Evolutionary conservation across 2,888 invertebrate genomes (phyloP), one percentile per base, ranked within the genome.

Genomic region (Drosophila yooni): DNA sequence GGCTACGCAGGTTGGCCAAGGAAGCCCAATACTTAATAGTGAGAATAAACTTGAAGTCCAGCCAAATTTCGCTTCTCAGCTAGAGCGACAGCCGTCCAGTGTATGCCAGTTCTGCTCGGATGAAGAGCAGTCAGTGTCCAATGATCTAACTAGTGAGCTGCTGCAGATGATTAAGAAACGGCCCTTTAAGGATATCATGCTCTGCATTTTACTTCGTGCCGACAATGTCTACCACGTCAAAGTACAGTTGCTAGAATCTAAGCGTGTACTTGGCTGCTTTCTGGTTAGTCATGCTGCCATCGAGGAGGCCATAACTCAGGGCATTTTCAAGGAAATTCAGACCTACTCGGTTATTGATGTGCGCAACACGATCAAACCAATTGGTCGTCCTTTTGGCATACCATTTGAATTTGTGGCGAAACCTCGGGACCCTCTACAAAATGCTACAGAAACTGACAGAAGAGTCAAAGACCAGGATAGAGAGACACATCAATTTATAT

Each of bases 151-250:
- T 0, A 31, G 5, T 10, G 57, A 64, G 18, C 40, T 90, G 5
- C 7, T 48, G 0, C 25, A 33, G 5, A 27, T 82, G 25, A 72
- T 89, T 25, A 75, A 53, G 0, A 11, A 40, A 0, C 70, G 70
- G 1, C 1, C 29, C 2, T 73, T 63, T 6, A 36, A 52, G 0
- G 62, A 79, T 1, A 62, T 91, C 3, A 73, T 83, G 10, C 40
- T 91, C 2, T 81, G 81, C 2, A 60, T 92, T 6, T 60, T 82
- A 0, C 52, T 89, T 3, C 82, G 85, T 3, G 51, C 70, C 8
- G 76, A 86, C n/a, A 77, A 83, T 48, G 11, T 84, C 7, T 91
- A 92, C 25, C 91, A 91, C 43, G 62, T 92, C 3, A 90, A 79
- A 53, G 65, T 92, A 0, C 70, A 81, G 7, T 43, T 79, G 18